A percentile compares a stretch with the other conserved stretches of the same genome.
Conservation (phyloP, 1,140 invertebrate genomes). For the Lasioglossum albipes region DNA sequence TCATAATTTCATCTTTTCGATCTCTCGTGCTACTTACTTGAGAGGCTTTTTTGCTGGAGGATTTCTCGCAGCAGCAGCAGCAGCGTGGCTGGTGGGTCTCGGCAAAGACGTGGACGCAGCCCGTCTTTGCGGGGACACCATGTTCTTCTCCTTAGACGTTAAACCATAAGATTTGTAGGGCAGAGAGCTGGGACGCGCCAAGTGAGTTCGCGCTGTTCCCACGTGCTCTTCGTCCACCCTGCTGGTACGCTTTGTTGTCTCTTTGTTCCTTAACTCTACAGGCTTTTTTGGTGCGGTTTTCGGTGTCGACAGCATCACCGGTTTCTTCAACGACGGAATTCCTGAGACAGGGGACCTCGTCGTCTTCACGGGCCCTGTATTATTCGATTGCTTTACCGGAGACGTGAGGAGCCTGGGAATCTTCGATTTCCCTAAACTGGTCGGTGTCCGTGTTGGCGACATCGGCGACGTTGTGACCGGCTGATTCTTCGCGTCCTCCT, state of each 20-base stretch:
- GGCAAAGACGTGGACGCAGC: constrained; percentile 84
- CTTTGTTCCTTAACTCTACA: constrained; percentile 64
- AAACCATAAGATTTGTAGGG: constrained; percentile 83
- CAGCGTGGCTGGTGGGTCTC: constrained; percentile 70
- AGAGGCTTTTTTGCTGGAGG: constrained; percentile 70
- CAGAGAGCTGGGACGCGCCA: constrained; percentile 82
- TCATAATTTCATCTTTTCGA: not conserved
- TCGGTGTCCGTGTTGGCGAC: constrained; percentile 77
- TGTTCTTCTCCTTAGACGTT: constrained; percentile 75
- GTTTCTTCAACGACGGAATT: constrained; percentile 74
- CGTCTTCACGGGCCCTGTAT: constrained; percentile 61
- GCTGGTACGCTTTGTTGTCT: constrained; percentile 78
- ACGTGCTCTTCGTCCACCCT: constrained; percentile 81
- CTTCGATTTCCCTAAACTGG: constrained; percentile 81
- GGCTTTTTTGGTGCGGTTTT: constrained; percentile 65
- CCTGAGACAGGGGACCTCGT: constrained; percentile 69
- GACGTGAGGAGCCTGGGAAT: constrained; percentile 86
- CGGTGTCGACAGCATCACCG: constrained; percentile 44
- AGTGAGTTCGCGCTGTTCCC: constrained; percentile 72
- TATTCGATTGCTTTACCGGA: constrained; percentile 80
- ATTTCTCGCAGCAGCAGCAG: constrained; percentile 68
- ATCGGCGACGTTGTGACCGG: constrained; percentile 68
- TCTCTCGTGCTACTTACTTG: constrained; percentile 74
- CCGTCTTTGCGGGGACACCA: constrained; percentile 81
- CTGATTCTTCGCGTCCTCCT: constrained; percentile 77